phyloP scores from a whole-genome alignment of 2,797 vertebrate species.

The Dermochelys coriacea region DNA sequence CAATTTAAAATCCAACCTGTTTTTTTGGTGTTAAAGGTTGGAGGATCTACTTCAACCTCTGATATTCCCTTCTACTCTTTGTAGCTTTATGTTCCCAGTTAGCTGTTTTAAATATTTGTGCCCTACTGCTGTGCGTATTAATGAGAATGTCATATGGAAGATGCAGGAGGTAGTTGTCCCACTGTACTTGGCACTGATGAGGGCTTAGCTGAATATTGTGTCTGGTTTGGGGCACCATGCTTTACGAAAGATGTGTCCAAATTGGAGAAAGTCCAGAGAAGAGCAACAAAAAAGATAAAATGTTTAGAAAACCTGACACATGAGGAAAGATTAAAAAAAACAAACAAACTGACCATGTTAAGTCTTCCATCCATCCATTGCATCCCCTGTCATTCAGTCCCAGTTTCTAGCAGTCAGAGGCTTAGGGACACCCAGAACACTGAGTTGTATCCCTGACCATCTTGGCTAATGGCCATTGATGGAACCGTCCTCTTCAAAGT shows the following conservation, averaged over 20 bases:
- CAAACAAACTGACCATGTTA: not conserved
- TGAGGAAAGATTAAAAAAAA: not conserved
- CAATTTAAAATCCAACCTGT: not conserved
- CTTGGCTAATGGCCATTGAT: no score
- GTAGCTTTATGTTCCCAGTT: not conserved
- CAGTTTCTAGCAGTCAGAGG: no score
- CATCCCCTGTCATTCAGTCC: no score
- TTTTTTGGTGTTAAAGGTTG: not conserved
- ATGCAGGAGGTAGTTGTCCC: not conserved
- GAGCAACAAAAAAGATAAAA: not conserved
- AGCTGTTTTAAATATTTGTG: not conserved
- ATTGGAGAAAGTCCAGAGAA: not conserved
- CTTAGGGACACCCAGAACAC: no score
- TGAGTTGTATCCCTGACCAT: no score
- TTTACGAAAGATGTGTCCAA: not conserved
- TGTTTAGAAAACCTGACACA: not conserved
- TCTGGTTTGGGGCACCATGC: not conserved
- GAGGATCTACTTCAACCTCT: not conserved
- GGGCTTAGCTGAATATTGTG: not conserved
- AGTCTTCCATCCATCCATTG: not conserved
- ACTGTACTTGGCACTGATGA: not conserved
- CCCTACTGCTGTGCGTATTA: not conserved
- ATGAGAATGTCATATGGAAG: not conserved
- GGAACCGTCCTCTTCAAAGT: no score
- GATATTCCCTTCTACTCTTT: not conserved